These are phyloP conservation scores for Cephus pygmeus DNA, from an alignment of 2,888 invertebrate genomes.

Conservation along the genomic window DNA sequence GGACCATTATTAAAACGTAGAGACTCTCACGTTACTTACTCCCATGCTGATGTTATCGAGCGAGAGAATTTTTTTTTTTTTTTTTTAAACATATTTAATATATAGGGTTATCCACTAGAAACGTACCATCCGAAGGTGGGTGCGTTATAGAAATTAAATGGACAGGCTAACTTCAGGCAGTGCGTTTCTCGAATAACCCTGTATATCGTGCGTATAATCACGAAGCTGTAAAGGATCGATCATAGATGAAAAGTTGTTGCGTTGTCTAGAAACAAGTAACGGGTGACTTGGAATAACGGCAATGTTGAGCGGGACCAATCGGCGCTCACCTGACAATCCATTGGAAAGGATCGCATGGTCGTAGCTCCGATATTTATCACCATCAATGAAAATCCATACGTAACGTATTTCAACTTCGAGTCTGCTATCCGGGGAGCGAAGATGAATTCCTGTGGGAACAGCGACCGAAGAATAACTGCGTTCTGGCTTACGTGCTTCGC, in stretches of 20 bases:
- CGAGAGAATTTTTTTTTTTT: neutral
- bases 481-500: slow-evolving; percentile 42
- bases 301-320: neutral
- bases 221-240: neutral
- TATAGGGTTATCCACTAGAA: neutral
- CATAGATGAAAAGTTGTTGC: neutral
- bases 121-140: neutral
- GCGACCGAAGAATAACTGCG: slow-evolving; percentile 24
- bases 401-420: neutral
- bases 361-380: neutral
- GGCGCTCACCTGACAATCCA: neutral
- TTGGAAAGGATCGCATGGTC: neutral
- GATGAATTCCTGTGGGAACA: neutral
- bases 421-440: neutral
- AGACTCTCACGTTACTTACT: neutral
- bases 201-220: neutral
- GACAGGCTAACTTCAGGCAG: neutral
- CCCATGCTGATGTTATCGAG: neutral
- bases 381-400: neutral
- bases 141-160: neutral
- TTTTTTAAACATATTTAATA: neutral
- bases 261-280: neutral
- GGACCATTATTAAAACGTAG: neutral
- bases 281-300: neutral
- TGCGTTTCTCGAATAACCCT: neutral